phyloP scores from a whole-genome alignment of 2,113 vertebrate species.

The Percina caprodes region DNA sequence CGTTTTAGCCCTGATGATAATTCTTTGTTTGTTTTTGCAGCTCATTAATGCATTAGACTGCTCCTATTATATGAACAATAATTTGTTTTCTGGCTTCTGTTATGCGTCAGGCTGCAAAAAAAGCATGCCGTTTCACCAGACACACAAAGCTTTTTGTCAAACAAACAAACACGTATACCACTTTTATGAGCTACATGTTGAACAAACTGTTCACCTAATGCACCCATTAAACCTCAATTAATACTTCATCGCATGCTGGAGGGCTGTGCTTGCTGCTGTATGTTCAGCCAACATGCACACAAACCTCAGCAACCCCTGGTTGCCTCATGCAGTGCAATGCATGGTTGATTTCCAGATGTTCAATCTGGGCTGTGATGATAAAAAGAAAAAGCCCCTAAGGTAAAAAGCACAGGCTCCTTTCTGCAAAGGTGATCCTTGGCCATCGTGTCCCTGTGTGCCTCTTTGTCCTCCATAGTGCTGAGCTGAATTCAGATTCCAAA shows the following conservation, averaged over 20 bases:
- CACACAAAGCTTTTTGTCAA: constrained; percentile 13
- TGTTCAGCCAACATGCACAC: constrained; percentile 43
- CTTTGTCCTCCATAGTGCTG: constrained; percentile 20
- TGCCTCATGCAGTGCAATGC: constrained; percentile 35
- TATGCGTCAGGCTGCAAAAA: constrained; percentile 10
- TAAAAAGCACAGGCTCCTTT: constrained; percentile 36
- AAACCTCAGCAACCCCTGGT: not conserved
- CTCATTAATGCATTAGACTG: constrained; percentile 43
- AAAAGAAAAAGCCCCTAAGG: constrained; percentile 46
- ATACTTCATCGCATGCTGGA: constrained; percentile 38
- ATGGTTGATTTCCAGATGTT: constrained; percentile 50
- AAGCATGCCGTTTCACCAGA: not conserved
- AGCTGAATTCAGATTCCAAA: not conserved
- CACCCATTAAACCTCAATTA: constrained; percentile 53
- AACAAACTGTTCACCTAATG: constrained; percentile 36
- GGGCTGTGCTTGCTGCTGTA: constrained; percentile 28
- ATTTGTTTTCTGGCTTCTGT: constrained; percentile 27
- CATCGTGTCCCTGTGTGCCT: constrained; percentile 26
- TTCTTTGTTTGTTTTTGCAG: constrained; percentile 26
- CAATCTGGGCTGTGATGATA: constrained; percentile 48
- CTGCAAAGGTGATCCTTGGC: constrained; percentile 21
- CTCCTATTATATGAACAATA: constrained; percentile 19
- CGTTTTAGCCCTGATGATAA: constrained; percentile 2
- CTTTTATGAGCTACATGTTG: constrained; percentile 29
- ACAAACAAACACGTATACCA: constrained; percentile 3